Evolutionary conservation across 2,888 invertebrate genomes (phyloP).

Genomic region (Cheilosia vulpina): DNA sequence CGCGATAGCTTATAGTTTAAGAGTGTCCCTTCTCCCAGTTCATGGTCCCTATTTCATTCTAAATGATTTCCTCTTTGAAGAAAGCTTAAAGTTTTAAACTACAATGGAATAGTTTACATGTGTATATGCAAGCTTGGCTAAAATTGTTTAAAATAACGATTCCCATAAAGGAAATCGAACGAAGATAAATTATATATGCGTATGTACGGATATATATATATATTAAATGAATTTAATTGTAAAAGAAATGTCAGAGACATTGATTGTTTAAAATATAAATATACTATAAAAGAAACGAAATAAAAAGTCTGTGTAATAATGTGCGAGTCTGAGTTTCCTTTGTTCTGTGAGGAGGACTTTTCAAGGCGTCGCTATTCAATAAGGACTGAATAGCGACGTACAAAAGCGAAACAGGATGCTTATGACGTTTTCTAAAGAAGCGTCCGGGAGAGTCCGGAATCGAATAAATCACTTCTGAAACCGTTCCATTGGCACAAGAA

Average conservation of each 20-base stretch:
- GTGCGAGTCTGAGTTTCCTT: not conserved
- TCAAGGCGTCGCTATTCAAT: no score
- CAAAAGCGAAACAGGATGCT: no score
- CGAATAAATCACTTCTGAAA: no score
- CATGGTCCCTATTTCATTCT: slow-evolving; percentile 2
- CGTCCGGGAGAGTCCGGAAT: no score
- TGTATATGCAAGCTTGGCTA: slow-evolving; percentile 7
- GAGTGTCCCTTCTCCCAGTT: not conserved
- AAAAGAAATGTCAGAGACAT: slow-evolving; percentile 66
- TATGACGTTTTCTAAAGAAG: no score
- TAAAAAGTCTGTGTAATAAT: slow-evolving; percentile 4
- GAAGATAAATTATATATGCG: not conserved
- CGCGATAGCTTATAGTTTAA: not conserved
- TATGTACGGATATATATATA: slow-evolving; percentile 12
- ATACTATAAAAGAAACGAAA: slow-evolving; percentile 7
- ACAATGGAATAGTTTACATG: slow-evolving; percentile 4
- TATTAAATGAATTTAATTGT: slow-evolving; percentile 34
- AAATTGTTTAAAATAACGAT: slow-evolving; percentile 31
- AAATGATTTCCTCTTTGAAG: slow-evolving; percentile 17
- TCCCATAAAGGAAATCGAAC: not conserved
- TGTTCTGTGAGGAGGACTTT: no score
- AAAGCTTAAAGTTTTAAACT: slow-evolving; percentile 30
- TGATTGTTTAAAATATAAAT: slow-evolving; percentile 26
- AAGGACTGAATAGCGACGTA: no score
- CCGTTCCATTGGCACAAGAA: no score